Base-by-base conservation (phyloP, 2,888 invertebrate species). In the Apocheima hispidaria region DNA sequence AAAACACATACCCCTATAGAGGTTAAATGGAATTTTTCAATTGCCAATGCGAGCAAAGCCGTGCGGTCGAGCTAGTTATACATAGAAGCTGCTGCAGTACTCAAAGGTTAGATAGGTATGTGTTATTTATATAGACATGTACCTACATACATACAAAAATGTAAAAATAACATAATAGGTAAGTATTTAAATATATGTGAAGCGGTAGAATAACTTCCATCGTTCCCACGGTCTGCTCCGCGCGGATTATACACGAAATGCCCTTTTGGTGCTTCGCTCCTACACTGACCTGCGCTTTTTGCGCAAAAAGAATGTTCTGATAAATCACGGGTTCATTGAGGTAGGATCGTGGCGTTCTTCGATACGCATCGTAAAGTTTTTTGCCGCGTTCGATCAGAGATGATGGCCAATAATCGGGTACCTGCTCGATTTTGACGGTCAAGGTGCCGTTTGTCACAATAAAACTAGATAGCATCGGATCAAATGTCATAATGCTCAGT, bases 401-500 rank as follows among this genome's bases (percentile, higher is more conserved):
- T 82, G 81, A 83, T 86, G 86, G 81, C 85, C 81, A 82, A 83
- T 85, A 82, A 83, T 36, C 76, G 71, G 80, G 84, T 92, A 92
- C 92, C 92, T 92, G 92, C 91, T 84, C 83, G 78, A 87, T 85
- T 82, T 86, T 81, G 86, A 86, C 87, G 86, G 88, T 88, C 88
- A 88, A 90, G 89, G 88, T 91, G 90, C 87, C 81, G 86, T 77
- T 68, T 79, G 87, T 92, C 92, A 90, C 89, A 90, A 92, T 90
- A 90, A 83, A 78, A 76, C 64, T 65, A 73, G 90, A 90, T 91
- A 88, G 68, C 71, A 88, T 89, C 87, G 64, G 43, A 28, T 52
- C 41, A 52, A 28, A 65, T 65, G 52, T 59, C 66, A 62, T 70
- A 73, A 77, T 82, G 78, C 75, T 77, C 75, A 85, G 78, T 85